Percentiles rank a stretch among this genome's conserved stretches.
phyloP scores from a whole-genome alignment of 2,113 vertebrate genomes.

The Corythaixoides concolor region DNA sequence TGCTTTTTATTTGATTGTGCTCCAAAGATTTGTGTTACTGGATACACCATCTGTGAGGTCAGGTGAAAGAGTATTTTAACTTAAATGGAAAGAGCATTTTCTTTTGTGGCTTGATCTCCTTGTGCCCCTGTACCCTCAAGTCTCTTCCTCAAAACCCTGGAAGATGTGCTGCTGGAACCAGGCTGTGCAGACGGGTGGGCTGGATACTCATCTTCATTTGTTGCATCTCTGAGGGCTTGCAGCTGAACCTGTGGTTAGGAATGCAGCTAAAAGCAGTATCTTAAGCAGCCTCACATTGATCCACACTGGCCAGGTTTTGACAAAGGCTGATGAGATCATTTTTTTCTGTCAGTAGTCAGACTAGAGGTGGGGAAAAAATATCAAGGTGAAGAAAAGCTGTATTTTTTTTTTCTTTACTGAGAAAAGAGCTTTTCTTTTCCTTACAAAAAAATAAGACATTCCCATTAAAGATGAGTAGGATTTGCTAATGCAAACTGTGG shows the following conservation, averaged over 20 bases:
- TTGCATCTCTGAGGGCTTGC: neutral
- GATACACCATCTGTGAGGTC: fast-evolving
- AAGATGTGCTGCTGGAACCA: neutral
- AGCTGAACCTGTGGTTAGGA: neutral
- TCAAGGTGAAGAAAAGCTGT: neutral
- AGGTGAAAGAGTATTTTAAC: neutral
- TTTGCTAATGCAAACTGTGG: neutral
- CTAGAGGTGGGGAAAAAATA: neutral
- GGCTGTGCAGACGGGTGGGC: too few species aligned
- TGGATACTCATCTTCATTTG: neutral
- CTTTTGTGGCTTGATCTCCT: neutral
- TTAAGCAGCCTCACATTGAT: neutral
- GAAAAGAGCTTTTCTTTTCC: neutral
- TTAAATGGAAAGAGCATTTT: neutral
- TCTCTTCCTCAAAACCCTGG: neutral
- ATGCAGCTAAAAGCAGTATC: neutral
- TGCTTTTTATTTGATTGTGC: neutral
- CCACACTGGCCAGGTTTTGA: neutral
- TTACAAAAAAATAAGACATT: neutral
- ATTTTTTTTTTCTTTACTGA: neutral
- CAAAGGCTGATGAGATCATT: neutral
- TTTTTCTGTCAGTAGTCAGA: neutral
- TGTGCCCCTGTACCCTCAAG: neutral
- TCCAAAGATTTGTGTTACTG: neutral
- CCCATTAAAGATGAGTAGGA: neutral